Evolutionary conservation across 92 coral and sea anemone species (phyloP), one percentile per base, ranked within the genome.

Genomic region (Epizoanthus stellaris): DNA sequence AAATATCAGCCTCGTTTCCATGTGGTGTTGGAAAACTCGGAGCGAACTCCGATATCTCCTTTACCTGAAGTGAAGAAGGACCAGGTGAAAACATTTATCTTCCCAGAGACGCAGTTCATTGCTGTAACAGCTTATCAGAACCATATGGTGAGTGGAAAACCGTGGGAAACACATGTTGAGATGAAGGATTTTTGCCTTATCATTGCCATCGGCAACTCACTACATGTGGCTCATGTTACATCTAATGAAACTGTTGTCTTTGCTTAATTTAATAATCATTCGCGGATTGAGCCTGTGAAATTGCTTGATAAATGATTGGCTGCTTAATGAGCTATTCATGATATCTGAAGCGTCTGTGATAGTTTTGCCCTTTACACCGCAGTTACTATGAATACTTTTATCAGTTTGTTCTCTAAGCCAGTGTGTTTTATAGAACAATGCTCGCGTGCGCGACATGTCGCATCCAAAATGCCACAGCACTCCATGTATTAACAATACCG

Each of bases 51-150:
- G 40, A 88, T 87, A 42, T 63, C 85, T n/a, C 93, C 1, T 30
- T 30, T 30, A 30, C 36, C 90, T 21, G 96, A 93, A 61, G 93
- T 93, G 67, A 86, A 88, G 65, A 91, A 90, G 65, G 99, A 96
- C 16, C 93, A 92, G 52, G 89, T 96, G 74, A 80, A 92, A 64
- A 96, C 99, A 15, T 96, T 96, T 70, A 85, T 96, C 4, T 96
- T 96, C 86, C 97, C 88, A 17, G 99, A 96, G 85, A 94, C 99
- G 21, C 99, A 96, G 66, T 96, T 96, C 58, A 96, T 96, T 97
- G 99, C 99, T 5, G 99, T 96, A 5, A 96, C 99, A 11, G 99
- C 99, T 77, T 96, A 96, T 79, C 99, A 96, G 83, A 96, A 96
- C 76, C 99, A 96, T 70, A 96, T 96, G 98, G 98, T 96, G 85